phyloP scores from a whole-genome alignment of 2,888 invertebrate genomes.

The Papilio protenor region DNA sequence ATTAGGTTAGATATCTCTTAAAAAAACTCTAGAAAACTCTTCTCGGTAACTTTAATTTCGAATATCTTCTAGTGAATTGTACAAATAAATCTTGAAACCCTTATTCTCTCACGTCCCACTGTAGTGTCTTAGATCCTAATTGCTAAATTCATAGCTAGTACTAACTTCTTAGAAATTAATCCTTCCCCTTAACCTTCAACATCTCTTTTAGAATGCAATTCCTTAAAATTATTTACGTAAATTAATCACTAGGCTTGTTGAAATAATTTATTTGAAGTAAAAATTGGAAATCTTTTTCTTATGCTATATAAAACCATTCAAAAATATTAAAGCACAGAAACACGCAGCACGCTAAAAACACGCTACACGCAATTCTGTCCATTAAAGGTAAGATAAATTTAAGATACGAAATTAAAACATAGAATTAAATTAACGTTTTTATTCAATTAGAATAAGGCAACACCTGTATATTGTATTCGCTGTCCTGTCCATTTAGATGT shows the following conservation, averaged over 20 bases:
- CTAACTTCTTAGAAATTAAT: conserved; percentile 44
- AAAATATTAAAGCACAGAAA: conserved; percentile 43
- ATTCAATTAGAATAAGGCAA: conserved; percentile 64
- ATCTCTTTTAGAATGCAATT: conserved; percentile 19
- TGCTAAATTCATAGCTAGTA: conserved; percentile 51
- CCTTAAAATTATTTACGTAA: neutral
- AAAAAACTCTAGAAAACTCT: conserved; percentile 66
- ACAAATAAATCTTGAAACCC: conserved; percentile 75
- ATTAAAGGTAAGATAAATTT: conserved; percentile 73
- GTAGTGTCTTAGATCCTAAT: conserved; percentile 68
- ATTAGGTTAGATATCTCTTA: conserved; percentile 55
- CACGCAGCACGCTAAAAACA: conserved; percentile 67
- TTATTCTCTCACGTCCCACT: conserved; percentile 82
- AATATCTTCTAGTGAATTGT: conserved; percentile 71
- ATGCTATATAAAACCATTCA: conserved; percentile 36
- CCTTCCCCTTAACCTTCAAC: conserved; percentile 31
- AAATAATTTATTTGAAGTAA: neutral
- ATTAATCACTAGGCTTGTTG: neutral
- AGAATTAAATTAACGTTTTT: conserved; percentile 62
- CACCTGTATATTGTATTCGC: conserved; percentile 74
- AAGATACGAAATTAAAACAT: conserved; percentile 66
- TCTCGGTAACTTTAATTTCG: conserved; percentile 59
- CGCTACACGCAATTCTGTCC: conserved; percentile 84
- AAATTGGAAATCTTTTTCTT: conserved; percentile 25
- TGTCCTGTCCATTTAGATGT: conserved; percentile 69